Percentiles rank a stretch among this genome's conserved stretches.
Conservation (phyloP, 2,797 vertebrate species). For the Valencia hispanica region DNA sequence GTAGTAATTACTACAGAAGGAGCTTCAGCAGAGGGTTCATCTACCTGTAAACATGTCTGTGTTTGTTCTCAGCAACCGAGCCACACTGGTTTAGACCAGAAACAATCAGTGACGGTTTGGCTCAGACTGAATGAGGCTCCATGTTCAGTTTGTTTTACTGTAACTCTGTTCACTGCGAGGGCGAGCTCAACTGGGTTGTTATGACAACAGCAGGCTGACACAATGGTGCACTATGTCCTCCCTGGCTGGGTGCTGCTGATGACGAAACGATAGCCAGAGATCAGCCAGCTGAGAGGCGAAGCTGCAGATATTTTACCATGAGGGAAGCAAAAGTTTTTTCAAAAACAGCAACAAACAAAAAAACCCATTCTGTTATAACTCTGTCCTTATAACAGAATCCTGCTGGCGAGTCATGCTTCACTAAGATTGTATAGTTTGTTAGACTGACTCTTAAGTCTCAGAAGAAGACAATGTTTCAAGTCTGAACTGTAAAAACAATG, state of each 20-base stretch:
- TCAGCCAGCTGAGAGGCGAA: constrained; percentile 49
- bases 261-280: constrained; percentile 54
- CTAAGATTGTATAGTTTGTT: not conserved
- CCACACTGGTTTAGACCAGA: constrained; percentile 34
- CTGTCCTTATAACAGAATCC: not conserved
- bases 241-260: constrained; percentile 30
- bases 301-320: constrained; percentile 2
- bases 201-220: constrained; percentile 55
- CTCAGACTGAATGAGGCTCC: constrained; percentile 25
- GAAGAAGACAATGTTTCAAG: constrained; percentile 4
- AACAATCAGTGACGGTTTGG: constrained; percentile 33
- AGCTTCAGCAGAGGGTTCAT: not conserved
- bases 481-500: constrained; percentile 45
- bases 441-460: constrained; percentile 11
- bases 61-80: constrained; percentile 6
- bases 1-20: not conserved
- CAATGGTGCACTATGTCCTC: constrained; percentile 75
- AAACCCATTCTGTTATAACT: not conserved
- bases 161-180: constrained; percentile 49
- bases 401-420: not conserved
- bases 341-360: no score
- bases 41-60: not conserved
- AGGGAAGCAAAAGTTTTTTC: not conserved
- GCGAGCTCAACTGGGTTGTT: constrained; percentile 61
- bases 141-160: constrained; percentile 38